Evolutionary conservation across 2,888 invertebrate species (phyloP), one percentile per base, ranked within the genome.

Genomic region (Sinelater perroti): DNA sequence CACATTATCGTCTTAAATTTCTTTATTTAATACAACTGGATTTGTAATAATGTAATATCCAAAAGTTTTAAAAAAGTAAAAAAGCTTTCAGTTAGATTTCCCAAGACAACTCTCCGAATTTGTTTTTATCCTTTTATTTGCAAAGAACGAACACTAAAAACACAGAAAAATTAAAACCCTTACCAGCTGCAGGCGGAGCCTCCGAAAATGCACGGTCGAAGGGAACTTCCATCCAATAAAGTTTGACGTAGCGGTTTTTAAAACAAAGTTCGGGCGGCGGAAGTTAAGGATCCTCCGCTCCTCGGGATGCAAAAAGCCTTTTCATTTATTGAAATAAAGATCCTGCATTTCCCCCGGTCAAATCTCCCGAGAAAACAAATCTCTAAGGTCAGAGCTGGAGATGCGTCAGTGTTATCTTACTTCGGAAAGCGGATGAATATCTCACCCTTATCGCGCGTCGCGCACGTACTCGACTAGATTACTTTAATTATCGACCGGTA

Each of bases 401-500:
- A 56, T 47, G 49, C 46, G 50, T 52, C 45, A 47, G 53, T 42
- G 54, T 58, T 61, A 58, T 61, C 58, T 53, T 50, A 47, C 40
- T 60, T 42, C 36, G 31, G 35, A 51, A 36, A 52, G 17, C 17
- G 40, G 53, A 53, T 61, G 50, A 59, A 58, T 54, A 54, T 59
- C 59, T 54, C 46, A 33, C 52, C 46, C 47, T 56, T 52, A 59
- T 62, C 59, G 47, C 26, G 51, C 21, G 30, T 56, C 40, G 54
- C 56, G 59, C 62, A 62, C 62, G 62, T 62, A 62, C 62, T 53
- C 56, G 28, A 56, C 49, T 60, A 62, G 60, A 62, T 62, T 62
- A 53, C 62, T 60, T 62, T 60, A 60, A 62, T 60, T 61, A 61
- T 61, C 61, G 61, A 58, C 55, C 58, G 52, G 58, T 61, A 58